phyloP scores from a whole-genome alignment of 2,888 invertebrate species.

The Abrostola tripartita region DNA sequence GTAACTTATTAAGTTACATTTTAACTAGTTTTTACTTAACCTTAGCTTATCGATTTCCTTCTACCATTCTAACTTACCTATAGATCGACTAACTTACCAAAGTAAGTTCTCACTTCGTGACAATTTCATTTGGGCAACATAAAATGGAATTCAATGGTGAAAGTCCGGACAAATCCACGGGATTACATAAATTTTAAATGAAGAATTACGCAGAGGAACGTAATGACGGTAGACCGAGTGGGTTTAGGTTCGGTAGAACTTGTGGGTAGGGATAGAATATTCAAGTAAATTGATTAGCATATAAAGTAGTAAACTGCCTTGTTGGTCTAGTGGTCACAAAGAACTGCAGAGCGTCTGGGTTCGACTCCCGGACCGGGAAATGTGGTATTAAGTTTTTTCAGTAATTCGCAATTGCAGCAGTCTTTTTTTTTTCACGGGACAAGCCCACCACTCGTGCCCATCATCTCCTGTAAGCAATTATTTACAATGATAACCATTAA shows the following conservation, averaged over 20 bases:
- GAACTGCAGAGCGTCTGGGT: neutral
- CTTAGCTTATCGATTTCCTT: neutral
- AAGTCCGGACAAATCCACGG: slow-evolving; percentile 7
- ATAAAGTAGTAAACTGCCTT: neutral
- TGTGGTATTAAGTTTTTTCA: too few species aligned
- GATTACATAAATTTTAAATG: slow-evolving; percentile 28
- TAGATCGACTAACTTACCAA: too few species aligned
- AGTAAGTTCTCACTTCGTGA: neutral
- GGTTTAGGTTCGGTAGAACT: neutral
- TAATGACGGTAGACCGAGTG: slow-evolving; percentile 13
- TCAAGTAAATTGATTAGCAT: neutral
- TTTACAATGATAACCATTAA: too few species aligned
- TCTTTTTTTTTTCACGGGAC: too few species aligned
- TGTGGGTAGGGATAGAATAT: neutral
- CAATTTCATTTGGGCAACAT: slow-evolving; percentile 18
- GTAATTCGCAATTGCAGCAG: too few species aligned
- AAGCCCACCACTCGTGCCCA: too few species aligned
- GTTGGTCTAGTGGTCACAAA: neutral
- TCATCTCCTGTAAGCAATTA: too few species aligned
- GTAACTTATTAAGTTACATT: too few species aligned
- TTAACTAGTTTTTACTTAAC: too few species aligned
- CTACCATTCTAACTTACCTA: neutral
- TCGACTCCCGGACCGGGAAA: too few species aligned
- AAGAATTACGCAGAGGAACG: slow-evolving; percentile 10
- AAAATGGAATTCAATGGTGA: slow-evolving; percentile 10